phyloP scores from a whole-genome alignment of 2,797 vertebrate species.

The Eleutherodactylus coqui region DNA sequence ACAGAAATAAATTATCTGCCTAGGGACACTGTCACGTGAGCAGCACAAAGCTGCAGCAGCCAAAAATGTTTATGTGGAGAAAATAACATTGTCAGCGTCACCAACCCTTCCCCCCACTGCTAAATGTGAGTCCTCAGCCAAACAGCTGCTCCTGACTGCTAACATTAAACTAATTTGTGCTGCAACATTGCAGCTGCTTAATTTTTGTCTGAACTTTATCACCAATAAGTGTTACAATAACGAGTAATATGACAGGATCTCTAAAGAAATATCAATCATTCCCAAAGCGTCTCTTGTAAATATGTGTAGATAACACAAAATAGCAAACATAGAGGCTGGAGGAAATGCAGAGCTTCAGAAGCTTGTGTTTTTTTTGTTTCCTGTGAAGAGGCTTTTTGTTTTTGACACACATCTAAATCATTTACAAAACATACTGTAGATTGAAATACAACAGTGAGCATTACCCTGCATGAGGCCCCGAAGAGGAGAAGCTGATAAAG shows the following conservation, averaged over 20 bases:
- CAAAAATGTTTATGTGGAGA: constrained; percentile 85
- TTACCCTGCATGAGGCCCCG: background rate
- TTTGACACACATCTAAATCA: constrained; percentile 52
- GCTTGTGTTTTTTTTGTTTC: constrained; percentile 51
- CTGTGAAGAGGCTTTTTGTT: constrained; percentile 49
- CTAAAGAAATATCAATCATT: constrained; percentile 76
- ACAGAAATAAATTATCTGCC: constrained; percentile 86
- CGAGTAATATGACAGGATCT: constrained; percentile 76
- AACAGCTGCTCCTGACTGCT: constrained; percentile 87
- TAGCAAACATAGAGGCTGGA: constrained; percentile 53
- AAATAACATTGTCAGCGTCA: constrained; percentile 83
- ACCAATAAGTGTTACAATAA: constrained; percentile 83
- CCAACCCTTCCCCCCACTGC: constrained; percentile 76
- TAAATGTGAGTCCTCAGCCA: constrained; percentile 78
- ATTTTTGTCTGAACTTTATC: constrained; percentile 83
- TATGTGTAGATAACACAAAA: constrained; percentile 65
- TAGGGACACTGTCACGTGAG: constrained; percentile 83
- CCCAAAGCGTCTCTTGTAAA: constrained; percentile 72
- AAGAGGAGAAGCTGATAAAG: background rate
- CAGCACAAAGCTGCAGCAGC: constrained; percentile 85
- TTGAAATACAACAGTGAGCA: constrained; percentile 23
- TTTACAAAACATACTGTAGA: constrained; percentile 51
- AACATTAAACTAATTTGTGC: constrained; percentile 88
- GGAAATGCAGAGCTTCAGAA: constrained; percentile 34
- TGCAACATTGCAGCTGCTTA: constrained; percentile 86